A percentile compares a stretch with the other conserved stretches of the same genome.
phyloP scores from a whole-genome alignment of 2,888 invertebrate species.

The Sinodicranocentrus sp. region DNA sequence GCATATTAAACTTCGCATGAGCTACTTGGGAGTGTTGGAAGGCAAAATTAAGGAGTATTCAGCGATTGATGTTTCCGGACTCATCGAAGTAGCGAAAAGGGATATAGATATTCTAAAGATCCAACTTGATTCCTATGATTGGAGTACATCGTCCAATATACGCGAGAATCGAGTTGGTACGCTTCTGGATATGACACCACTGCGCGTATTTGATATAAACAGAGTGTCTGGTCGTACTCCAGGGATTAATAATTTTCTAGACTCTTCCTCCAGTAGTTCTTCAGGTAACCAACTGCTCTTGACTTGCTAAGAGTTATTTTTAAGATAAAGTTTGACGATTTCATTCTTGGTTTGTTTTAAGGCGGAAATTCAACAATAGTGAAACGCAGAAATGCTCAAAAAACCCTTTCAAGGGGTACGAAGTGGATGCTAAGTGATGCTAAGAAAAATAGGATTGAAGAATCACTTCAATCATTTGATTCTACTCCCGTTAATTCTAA shows the following conservation, averaged over 20 bases:
- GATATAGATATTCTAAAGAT: not conserved
- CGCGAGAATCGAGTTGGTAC: too few relatives aligned
- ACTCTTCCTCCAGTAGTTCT: slow-evolving; percentile 13
- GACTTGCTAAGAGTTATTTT: too few relatives aligned
- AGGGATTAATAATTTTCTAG: slow-evolving; percentile 43
- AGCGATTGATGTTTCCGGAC: not conserved
- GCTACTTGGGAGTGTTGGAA: slow-evolving; percentile 12
- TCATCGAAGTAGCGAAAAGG: not conserved
- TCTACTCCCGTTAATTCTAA: too few relatives aligned
- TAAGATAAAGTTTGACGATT: too few relatives aligned
- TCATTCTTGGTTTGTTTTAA: too few relatives aligned
- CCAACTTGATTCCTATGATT: slow-evolving; percentile 14
- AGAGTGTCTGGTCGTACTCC: slow-evolving; percentile 37
- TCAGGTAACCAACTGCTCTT: slow-evolving; percentile 12
- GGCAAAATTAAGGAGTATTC: not conserved
- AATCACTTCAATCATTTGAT: too few relatives aligned
- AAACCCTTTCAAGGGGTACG: too few relatives aligned
- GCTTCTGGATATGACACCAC: slow-evolving; percentile 43
- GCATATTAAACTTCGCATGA: not conserved
- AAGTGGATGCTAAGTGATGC: too few relatives aligned
- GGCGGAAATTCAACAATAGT: too few relatives aligned
- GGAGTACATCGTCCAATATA: slow-evolving; percentile 42
- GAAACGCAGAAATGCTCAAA: too few relatives aligned
- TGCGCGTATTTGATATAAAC: slow-evolving; percentile 35
- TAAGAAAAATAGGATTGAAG: too few relatives aligned